Conservation (phyloP, 2,888 invertebrate genomes). For the Polymixis lichenea region DNA sequence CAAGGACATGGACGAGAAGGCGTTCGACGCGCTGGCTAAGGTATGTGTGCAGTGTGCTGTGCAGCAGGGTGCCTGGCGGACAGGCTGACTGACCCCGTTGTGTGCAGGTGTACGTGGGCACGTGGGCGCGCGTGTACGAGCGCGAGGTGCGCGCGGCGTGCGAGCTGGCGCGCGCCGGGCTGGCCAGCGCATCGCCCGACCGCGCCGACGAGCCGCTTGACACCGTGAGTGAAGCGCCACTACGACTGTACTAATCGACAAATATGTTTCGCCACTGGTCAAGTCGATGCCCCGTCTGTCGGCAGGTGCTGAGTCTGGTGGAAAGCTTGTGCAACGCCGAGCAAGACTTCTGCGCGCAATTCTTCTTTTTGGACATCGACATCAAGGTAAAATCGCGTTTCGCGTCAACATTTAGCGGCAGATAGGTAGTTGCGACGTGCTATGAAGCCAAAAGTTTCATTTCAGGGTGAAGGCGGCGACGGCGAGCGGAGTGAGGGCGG, state of each 20-base stretch:
- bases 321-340: constrained; percentile 98
- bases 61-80: not conserved
- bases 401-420: not conserved
- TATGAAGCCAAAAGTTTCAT: not conserved
- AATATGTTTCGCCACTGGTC: not conserved
- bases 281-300: constrained; percentile 5
- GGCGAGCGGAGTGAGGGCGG: constrained; percentile 64
- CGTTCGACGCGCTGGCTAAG: constrained; percentile 95
- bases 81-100: not conserved
- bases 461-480: constrained; percentile 69
- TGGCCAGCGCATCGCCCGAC: constrained; percentile 66
- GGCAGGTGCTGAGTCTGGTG: constrained; percentile 95
- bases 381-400: constrained; percentile 75
- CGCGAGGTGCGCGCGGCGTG: constrained; percentile 95
- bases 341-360: constrained; percentile 98
- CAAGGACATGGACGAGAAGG: constrained; percentile 95
- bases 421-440: constrained; percentile 8
- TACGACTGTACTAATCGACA: not conserved
- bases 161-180: constrained; percentile 92
- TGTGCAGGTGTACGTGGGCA: constrained; percentile 93
- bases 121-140: constrained; percentile 96
- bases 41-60: constrained; percentile 87
- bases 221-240: constrained; percentile 62
- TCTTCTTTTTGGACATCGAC: constrained; percentile 95
- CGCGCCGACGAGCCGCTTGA: constrained; percentile 77